Percentiles rank a stretch among this genome's conserved stretches.
These are phyloP conservation scores for Capreolus pygargus DNA, from an alignment of 2,113 vertebrate species.

Conservation along the genomic window DNA sequence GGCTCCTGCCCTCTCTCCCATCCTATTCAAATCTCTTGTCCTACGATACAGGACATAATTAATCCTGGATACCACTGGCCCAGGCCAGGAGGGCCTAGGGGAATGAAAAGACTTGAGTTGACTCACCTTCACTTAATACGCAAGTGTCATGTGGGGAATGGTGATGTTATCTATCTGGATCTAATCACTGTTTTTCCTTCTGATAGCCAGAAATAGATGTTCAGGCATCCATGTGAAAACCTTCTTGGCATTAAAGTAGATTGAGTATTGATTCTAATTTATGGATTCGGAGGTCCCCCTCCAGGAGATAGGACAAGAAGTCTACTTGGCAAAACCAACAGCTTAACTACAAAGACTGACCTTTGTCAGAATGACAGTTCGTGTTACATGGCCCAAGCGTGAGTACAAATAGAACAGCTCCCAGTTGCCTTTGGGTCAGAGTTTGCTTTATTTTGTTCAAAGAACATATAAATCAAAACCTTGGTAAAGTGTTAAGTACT, in stretches of 20 bases:
- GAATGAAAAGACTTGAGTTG: background rate
- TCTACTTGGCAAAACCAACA: background rate
- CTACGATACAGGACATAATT: background rate
- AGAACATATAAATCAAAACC: slow-evolving; percentile 1
- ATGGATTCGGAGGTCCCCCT: background rate
- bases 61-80: background rate
- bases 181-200: background rate
- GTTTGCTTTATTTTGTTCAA: background rate
- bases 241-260: background rate
- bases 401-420: background rate
- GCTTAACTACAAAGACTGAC: background rate
- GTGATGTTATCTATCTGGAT: background rate
- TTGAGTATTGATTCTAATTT: slow-evolving; percentile 24
- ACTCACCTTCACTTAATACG: background rate
- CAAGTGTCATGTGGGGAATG: background rate
- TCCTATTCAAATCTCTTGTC: background rate
- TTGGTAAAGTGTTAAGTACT: background rate
- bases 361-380: background rate
- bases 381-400: background rate
- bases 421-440: background rate
- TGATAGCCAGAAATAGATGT: background rate
- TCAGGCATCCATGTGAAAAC: background rate
- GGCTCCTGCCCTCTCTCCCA: background rate
- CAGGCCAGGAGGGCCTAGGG: background rate
- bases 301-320: background rate